Percentiles rank a stretch among this genome's conserved stretches.
Evolutionary conservation across 2,113 vertebrate genomes (phyloP).

Genomic region (Boulengeromyrus knoepffleri): DNA sequence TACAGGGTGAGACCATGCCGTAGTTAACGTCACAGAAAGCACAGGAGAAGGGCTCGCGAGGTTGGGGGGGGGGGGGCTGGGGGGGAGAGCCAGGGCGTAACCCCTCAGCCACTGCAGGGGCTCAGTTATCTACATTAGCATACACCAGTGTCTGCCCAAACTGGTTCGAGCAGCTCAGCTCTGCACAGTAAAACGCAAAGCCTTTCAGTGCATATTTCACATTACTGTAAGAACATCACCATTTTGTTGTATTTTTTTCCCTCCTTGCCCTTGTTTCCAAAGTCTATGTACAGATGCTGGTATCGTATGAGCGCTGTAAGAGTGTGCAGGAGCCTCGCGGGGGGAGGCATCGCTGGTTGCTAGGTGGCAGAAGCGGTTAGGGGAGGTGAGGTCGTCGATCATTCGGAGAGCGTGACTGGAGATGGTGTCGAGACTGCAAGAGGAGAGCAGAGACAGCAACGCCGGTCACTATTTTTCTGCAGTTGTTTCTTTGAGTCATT

Average conservation of each 20-base stretch:
- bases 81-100: not conserved
- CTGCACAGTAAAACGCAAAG: slow-evolving; percentile 41
- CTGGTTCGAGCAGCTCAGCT: slow-evolving; percentile 4
- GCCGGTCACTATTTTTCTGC: slow-evolving; percentile 35
- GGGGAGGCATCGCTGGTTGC: slow-evolving; percentile 31
- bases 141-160: not conserved
- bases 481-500: slow-evolving; percentile 42
- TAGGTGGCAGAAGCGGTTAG: slow-evolving; percentile 28
- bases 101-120: slow-evolving; percentile 31
- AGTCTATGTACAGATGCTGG: slow-evolving; percentile 95
- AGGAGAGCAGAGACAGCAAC: slow-evolving; percentile 36
- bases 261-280: slow-evolving; percentile 53
- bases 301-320: slow-evolving; percentile 62
- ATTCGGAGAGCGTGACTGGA: slow-evolving; percentile 30
- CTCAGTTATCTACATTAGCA: slow-evolving; percentile 23
- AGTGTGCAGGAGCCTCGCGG: slow-evolving; percentile 40
- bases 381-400: slow-evolving; percentile 31
- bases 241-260: slow-evolving; percentile 39
- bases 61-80: not conserved
- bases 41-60: slow-evolving; percentile 13
- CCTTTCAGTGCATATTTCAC: slow-evolving; percentile 65
- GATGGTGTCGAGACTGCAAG: slow-evolving; percentile 29
- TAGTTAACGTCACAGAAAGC: slow-evolving; percentile 24
- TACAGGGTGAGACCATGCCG: slow-evolving; percentile 25
- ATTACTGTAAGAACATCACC: slow-evolving; percentile 27